Evolutionary conservation across 2,113 vertebrate species (phyloP).

Genomic region (Nothobranchius furzeri): DNA sequence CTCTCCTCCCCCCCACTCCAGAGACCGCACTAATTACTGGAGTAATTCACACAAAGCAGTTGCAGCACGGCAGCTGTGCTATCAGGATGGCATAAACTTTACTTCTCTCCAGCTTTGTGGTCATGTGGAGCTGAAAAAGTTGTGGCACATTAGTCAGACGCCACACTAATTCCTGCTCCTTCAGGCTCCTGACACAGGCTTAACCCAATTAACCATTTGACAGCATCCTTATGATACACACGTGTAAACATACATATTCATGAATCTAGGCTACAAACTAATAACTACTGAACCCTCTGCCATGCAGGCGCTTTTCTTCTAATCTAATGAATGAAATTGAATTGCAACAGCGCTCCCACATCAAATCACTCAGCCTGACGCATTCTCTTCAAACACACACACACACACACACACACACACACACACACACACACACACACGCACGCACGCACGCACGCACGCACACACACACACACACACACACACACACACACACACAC

Average conservation of each 20-base stretch:
- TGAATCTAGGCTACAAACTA: conserved; percentile 45
- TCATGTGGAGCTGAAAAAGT: conserved; percentile 22
- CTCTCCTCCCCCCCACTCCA: conserved; percentile 5
- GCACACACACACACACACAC: conserved; percentile 20
- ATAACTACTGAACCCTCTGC: conserved; percentile 40
- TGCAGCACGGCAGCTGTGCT: conserved; percentile 26
- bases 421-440: conserved; percentile 15
- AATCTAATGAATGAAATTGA: conserved; percentile 63
- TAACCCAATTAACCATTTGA: conserved; percentile 70
- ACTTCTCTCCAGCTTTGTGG: conserved; percentile 22
- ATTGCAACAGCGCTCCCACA: conserved; percentile 33
- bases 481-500: conserved; percentile 11
- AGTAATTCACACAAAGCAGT: conserved; percentile 23
- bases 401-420: not conserved
- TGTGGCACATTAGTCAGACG: conserved; percentile 36
- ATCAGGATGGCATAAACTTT: conserved; percentile 22
- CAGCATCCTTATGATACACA: conserved; percentile 35
- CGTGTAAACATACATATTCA: conserved; percentile 10
- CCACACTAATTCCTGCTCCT: conserved; percentile 45
- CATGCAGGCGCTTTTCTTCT: conserved; percentile 12
- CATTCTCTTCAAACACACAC: conserved; percentile 34
- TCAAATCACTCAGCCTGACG: conserved; percentile 56
- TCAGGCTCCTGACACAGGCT: conserved; percentile 42
- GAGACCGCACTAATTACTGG: conserved; percentile 40
- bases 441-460: no score